Conservation (phyloP, 2,113 vertebrate genomes). For the Daphoenositta chrysoptera region DNA sequence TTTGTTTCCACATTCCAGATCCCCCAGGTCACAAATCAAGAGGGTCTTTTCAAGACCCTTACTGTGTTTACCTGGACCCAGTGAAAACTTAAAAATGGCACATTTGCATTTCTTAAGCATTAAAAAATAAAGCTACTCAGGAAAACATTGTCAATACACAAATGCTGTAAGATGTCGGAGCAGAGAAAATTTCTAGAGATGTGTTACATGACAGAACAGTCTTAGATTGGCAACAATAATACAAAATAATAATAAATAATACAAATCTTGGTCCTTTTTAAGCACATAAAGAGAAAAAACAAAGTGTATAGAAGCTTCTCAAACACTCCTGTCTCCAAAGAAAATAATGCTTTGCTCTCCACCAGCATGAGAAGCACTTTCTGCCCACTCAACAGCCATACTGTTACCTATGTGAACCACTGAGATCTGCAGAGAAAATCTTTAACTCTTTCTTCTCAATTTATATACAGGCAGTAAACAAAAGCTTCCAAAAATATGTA, state of each 20-base stretch:
- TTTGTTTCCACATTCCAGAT: background rate
- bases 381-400: background rate
- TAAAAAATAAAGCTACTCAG: background rate
- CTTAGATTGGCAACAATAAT: background rate
- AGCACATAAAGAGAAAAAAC: background rate
- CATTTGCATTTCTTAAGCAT: background rate
- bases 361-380: background rate
- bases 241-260: background rate
- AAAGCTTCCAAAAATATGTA: background rate
- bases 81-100: background rate
- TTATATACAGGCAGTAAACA: background rate
- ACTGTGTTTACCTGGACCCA: background rate
- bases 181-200: background rate
- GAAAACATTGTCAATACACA: background rate
- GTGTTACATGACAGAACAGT: background rate
- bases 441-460: background rate
- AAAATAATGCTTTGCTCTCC: background rate
- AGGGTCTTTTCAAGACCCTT: background rate
- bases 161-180: background rate
- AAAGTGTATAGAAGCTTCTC: background rate
- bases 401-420: background rate
- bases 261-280: background rate
- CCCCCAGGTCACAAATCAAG: background rate
- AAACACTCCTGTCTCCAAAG: background rate
- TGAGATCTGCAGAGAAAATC: background rate